Base-by-base conservation (phyloP, 92 coral and sea anemone genomes). In the Umimayanthus kanabou region DNA sequence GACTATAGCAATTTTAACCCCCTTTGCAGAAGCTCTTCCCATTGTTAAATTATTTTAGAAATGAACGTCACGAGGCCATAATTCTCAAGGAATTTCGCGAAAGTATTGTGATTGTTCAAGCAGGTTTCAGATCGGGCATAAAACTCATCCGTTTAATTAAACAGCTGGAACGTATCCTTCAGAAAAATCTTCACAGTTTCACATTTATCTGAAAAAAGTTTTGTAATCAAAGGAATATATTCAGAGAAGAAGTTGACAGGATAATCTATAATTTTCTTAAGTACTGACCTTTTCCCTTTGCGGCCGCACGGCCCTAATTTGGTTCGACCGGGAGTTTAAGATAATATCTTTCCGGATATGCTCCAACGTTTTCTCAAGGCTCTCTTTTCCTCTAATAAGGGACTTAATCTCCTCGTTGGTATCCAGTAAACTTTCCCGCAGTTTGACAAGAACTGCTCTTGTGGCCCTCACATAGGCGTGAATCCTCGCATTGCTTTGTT, bases 401-500 rank as follows among this genome's bases (percentile, higher is more conserved):
- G 98, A 97, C 86, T 97, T 97, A 49, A 95, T 97, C 89, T 97
- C 99, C 88, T 97, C 98, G 50, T 97, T 97, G 6, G 99, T 97
- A 86, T 95, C 99, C 55, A 97, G 89, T 23, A 97, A 92, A 70
- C 95, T 95, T 85, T 97, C 99, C 65, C 98, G 58, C 26, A 97
- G 90, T 89, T 97, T 97, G 11, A 97, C 98, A 37, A 97, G 92
- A 18, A 97, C 99, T 4, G 98, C 98, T 76, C 99, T 90, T 2
- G 99, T 95, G n/a, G 99, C 97, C 91, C 99, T 86, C 73, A 93
- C 97, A 88, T 97, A 97, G 39, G 97, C 96, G 85, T 97, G 99
- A 33, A 97, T 97, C 75, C 98, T 88, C 0, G 98, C 96, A 86
- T 97, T 97, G 82, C 99, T 95, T 75, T 94, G 95, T 78, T 97